Conservation (phyloP, 1,140 invertebrate genomes). For the Drosophila melanica region DNA sequence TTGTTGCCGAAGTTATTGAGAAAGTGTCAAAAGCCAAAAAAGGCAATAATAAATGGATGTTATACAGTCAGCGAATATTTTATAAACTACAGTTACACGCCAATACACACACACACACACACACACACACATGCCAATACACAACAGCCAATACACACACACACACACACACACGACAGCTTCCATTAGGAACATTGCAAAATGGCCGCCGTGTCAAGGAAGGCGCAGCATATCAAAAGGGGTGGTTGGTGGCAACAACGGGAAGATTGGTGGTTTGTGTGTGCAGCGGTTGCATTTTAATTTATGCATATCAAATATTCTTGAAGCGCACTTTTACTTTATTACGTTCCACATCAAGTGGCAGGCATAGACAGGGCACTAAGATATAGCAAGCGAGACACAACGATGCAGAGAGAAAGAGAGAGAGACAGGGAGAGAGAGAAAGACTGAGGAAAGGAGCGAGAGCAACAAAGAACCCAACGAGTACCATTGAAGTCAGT, state of each 20-base stretch:
- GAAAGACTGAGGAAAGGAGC: background rate
- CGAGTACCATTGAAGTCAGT: conserved; percentile 50
- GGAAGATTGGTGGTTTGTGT: conserved; percentile 6
- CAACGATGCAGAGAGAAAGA: background rate
- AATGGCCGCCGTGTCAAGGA: conserved; percentile 19
- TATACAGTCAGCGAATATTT: conserved; percentile 39
- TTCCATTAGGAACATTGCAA: conserved; percentile 50
- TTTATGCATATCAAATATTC: conserved; percentile 61
- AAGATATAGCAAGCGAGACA: background rate
- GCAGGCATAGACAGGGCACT: conserved; percentile 15
- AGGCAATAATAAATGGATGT: conserved; percentile 41
- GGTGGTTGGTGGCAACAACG: background rate
- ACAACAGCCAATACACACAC: conserved; percentile 8
- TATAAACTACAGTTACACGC: conserved; percentile 20
- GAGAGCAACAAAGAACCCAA: conserved; percentile 1
- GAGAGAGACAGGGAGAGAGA: background rate
- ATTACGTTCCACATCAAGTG: conserved; percentile 49
- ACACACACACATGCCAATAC: conserved; percentile 6
- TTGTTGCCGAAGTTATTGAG: conserved; percentile 42
- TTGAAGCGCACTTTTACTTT: conserved; percentile 52
- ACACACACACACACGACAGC: conserved; percentile 14
- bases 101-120: conserved; percentile 8
- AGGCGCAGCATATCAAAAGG: background rate
- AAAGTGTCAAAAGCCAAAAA: conserved; percentile 41
- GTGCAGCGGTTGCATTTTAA: conserved; percentile 55